Evolutionary conservation across 2,797 vertebrate species (phyloP), one percentile per base, ranked within the genome.

Genomic region (Myotis planiceps): DNA sequence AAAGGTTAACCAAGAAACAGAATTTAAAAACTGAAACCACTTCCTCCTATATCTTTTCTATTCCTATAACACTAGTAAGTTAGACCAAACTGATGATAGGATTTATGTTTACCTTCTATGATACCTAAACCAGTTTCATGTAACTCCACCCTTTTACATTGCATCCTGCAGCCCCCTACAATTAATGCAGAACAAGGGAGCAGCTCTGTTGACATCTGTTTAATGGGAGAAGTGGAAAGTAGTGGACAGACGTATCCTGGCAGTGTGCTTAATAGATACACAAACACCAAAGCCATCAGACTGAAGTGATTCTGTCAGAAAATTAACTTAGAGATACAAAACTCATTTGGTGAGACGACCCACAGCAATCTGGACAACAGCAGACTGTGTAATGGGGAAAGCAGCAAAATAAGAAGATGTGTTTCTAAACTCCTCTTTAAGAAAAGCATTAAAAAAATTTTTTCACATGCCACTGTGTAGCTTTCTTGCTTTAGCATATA

Each of bases 271-370:
- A 98, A 98, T 98, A 97, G 98, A 97, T 97, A 97, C 95, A 97
- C 97, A 98, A 98, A 98, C 97, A 98, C 93, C 94, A 92, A 42
- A 97, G 97, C 66, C 96, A 0, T 98, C 98, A 98, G 90, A 78
- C 94, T 96, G 60, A 98, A 99, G 97, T 83, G 97, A 98, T 97
- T 96, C 95, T 98, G 98, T 97, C 98, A 98, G 97, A 98, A 98
- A 98, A 98, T 98, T 98, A 98, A 98, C 98, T 96, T 93, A 95
- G 97, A 97, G 87, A 98, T 92, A 98, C 97, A 98, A 98, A 98
- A 97, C 90, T 92, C 98, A 96, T 98, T 98, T 98, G 97, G 94
- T 91, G 95, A 90, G 96, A 96, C 97, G 94, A 98, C 95, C 92
- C 68, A 96, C 34, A 96, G 95, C 96, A 97, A 98, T 95, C 95